Evolutionary conservation across 37 sponge, comb jelly and placozoan genomes (phyloP).

Genomic region (Cliona cf. orientalis): DNA sequence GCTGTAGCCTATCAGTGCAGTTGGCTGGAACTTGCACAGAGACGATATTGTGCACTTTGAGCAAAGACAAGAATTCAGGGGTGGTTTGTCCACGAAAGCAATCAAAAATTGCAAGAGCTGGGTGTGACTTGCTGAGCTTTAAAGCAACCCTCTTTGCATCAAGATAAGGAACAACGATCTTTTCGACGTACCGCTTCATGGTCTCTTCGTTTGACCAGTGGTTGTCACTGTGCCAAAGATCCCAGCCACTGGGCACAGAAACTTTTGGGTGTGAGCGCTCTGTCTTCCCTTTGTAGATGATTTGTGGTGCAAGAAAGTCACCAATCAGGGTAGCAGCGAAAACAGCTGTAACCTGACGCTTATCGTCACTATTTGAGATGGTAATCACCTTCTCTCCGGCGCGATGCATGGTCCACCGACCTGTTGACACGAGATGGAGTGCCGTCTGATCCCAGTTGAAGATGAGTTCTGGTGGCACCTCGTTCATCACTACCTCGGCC

Average conservation of each 20-base stretch:
- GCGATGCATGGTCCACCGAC: constrained; percentile 35
- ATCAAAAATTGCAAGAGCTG: constrained; percentile 29
- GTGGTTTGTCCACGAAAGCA: constrained; percentile 34
- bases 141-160: constrained; percentile 4
- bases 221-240: constrained; percentile 35
- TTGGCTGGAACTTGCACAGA: constrained; percentile 21
- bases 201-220: constrained; percentile 53
- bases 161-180: constrained; percentile 26
- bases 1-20: constrained; percentile 34
- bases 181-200: constrained; percentile 32
- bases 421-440: constrained; percentile 12
- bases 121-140: constrained; percentile 3
- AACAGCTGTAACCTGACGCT: constrained; percentile 21
- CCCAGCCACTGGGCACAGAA: constrained; percentile 25
- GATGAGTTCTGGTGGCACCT: not conserved
- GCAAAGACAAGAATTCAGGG: not conserved
- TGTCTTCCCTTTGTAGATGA: constrained; percentile 41
- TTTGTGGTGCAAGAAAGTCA: constrained; percentile 33
- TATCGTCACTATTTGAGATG: constrained; percentile 23
- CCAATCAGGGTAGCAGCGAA: constrained; percentile 18
- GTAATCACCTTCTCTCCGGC: constrained; percentile 8
- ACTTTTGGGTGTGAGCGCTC: constrained; percentile 30
- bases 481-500: constrained; percentile 46
- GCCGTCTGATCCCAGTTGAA: constrained; percentile 55
- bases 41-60: constrained; percentile 15